phyloP scores from a whole-genome alignment of 2,797 vertebrate genomes.

The Eidolon dupreanum region DNA sequence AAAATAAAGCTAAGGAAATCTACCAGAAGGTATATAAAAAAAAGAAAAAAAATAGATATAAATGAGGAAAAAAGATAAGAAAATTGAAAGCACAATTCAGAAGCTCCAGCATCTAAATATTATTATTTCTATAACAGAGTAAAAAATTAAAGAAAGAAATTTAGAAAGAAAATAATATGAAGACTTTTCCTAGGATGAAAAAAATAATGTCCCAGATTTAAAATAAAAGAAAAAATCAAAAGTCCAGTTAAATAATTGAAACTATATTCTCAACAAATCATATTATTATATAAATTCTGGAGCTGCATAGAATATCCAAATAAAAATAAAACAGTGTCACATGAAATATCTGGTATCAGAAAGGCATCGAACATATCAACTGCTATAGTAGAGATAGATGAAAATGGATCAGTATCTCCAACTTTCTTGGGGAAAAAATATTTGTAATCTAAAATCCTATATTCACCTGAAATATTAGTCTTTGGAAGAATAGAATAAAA shows the following conservation, averaged over 20 bases:
- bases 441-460: neutral
- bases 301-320: neutral
- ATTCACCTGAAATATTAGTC: neutral
- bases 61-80: neutral
- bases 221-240: neutral
- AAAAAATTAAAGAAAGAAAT: neutral
- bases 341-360: neutral
- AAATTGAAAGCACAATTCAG: neutral
- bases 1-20: neutral
- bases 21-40: neutral
- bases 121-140: neutral
- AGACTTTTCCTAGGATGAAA: neutral
- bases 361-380: neutral
- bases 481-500: neutral
- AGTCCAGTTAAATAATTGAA: slow-evolving; percentile 1
- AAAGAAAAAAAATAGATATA: neutral
- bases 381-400: neutral
- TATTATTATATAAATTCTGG: neutral
- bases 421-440: neutral
- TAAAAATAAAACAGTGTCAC: neutral
- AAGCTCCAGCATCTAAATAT: neutral
- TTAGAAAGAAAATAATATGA: neutral
- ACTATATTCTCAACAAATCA: neutral
- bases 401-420: neutral
- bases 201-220: neutral